Evolutionary conservation across 2,113 vertebrate species (phyloP), one percentile per base, ranked within the genome.

Genomic region (Psilopogon haemacephalus): DNA sequence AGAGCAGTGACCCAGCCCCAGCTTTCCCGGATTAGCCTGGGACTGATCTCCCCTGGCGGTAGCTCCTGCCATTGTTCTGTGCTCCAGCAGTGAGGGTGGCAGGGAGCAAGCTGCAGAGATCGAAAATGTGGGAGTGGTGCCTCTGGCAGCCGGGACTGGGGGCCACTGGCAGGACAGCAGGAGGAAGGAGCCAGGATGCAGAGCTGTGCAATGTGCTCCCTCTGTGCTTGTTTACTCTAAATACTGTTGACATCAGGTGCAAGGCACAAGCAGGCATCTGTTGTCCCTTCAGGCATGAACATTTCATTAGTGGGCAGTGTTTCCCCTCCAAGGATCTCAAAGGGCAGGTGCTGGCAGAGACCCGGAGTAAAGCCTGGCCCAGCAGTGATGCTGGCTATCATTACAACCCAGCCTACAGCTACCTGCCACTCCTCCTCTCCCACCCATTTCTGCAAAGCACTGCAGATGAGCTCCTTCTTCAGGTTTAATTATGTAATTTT

Each of bases 31-130:
- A 89, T 85, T 55, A 91, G 59, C 70, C 50, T 42, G 52, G 62
- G 26, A 59, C 58, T 35, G 32, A 83, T 46, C 95, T 93, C 78
- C 21, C 50, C 73, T 88, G 78, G 40, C 71, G 62, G 1, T 54
- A 85, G 85, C 88, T 91, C 55, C 79, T 95, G 33, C 82, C 59
- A 42, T 91, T 93, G 75, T 93, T 95, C 40, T 26, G 3, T 54
- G 26, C 69, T 91, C 84, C 78, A 70, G 0, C 82, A 67, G 35
- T 58, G 71, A 76, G 78, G 65, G 55, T 95, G 79, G 74, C 81
- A 62, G 26, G 89, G 72, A 85, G 46, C 50, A 79, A 67, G 55
- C 55, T 87, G 70, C 56, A 86, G 77, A 55, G 70, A 55, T 67
- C 40, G 48, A 71, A 56, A 84, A 65, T 23, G 44, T 44, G 58